phyloP scores from a whole-genome alignment of 2,797 vertebrate genomes.

The Halcyon chelicuti region DNA sequence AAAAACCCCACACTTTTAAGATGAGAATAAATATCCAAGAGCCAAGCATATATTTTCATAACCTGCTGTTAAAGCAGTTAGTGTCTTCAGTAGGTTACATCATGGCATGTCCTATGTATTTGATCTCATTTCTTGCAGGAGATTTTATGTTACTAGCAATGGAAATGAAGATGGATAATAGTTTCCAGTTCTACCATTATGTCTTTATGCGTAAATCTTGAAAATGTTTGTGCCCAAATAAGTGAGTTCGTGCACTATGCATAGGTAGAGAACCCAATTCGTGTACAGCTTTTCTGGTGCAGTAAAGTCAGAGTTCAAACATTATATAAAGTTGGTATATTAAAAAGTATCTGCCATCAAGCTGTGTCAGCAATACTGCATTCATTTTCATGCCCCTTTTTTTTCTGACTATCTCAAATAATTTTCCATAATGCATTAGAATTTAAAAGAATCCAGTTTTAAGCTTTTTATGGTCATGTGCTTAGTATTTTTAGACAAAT shows the following conservation, averaged over 20 bases:
- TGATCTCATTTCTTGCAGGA: neutral
- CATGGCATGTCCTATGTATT: neutral
- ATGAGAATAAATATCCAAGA: neutral
- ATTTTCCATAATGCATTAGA: neutral
- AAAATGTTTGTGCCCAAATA: neutral
- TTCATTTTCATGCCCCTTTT: neutral
- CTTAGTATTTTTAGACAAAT: constrained; percentile 42
- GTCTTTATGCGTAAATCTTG: neutral
- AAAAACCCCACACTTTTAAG: neutral
- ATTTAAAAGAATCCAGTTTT: neutral
- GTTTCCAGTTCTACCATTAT: neutral
- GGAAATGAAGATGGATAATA: neutral
- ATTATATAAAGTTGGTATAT: neutral
- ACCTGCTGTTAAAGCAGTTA: neutral
- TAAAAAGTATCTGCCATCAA: neutral
- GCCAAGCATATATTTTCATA: neutral
- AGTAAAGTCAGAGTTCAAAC: neutral
- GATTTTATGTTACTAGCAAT: neutral
- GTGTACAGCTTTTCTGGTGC: neutral
- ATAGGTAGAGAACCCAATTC: neutral
- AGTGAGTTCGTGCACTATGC: neutral
- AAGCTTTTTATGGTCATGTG: neutral
- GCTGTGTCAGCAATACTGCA: neutral
- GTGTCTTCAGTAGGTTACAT: neutral
- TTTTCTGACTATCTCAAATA: neutral